Percentiles rank a stretch among this genome's conserved stretches.
phyloP scores from a whole-genome alignment of 2,797 vertebrate genomes.

The Lithobates pipiens region DNA sequence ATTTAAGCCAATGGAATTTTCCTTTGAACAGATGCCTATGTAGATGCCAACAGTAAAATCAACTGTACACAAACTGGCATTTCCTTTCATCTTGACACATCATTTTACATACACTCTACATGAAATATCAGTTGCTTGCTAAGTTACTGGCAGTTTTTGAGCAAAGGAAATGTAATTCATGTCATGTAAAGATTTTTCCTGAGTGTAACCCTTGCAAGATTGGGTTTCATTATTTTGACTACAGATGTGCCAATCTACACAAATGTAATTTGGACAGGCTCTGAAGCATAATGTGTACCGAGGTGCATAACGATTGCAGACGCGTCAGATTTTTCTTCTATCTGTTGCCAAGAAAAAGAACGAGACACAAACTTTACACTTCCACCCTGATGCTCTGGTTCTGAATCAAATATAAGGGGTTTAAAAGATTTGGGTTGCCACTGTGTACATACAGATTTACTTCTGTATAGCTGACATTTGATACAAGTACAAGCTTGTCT shows the following conservation, averaged over 20 bases:
- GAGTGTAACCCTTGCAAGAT: conserved; percentile 47
- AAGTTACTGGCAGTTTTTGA: conserved; percentile 47
- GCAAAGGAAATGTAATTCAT: conserved; percentile 54
- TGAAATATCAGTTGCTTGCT: conserved; percentile 55
- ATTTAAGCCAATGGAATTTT: conserved; percentile 56
- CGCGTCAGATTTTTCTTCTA: conserved; percentile 30
- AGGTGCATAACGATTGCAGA: conserved; percentile 53
- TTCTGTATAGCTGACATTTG: conserved; percentile 7
- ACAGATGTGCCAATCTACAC: conserved; percentile 53
- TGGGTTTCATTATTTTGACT: conserved; percentile 52
- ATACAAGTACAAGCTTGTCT: not conserved
- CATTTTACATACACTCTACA: conserved; percentile 55
- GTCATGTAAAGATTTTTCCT: conserved; percentile 38
- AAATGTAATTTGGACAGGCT: conserved; percentile 53
- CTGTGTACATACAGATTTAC: conserved; percentile 18
- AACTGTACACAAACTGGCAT: conserved; percentile 58
- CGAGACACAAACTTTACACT: conserved; percentile 50
- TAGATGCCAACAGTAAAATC: conserved; percentile 53
- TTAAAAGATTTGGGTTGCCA: conserved; percentile 32
- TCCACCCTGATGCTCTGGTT: conserved; percentile 37
- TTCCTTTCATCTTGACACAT: conserved; percentile 59
- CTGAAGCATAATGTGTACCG: conserved; percentile 53
- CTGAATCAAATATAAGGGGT: conserved; percentile 28
- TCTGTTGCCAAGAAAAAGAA: conserved; percentile 49
- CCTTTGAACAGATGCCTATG: conserved; percentile 51